Conservation (phyloP, 2,113 vertebrate species). For the Ardeotis arabs region DNA sequence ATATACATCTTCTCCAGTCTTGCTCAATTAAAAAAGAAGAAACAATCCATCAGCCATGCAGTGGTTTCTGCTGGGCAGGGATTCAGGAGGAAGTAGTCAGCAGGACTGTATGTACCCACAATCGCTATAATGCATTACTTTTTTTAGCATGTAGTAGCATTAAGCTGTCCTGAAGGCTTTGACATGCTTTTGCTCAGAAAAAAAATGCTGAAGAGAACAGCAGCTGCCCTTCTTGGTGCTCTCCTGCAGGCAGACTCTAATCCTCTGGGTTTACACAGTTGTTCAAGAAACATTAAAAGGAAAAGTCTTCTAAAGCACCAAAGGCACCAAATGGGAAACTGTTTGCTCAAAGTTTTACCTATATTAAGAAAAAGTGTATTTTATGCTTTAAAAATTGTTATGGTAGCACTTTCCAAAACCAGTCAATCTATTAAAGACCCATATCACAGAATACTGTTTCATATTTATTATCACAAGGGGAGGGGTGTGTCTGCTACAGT, state of each 20-base stretch:
- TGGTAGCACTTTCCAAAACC: background rate
- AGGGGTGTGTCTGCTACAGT: constrained; percentile 14
- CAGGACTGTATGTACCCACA: background rate
- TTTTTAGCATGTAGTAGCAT: constrained; percentile 15
- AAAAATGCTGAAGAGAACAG: constrained; percentile 23
- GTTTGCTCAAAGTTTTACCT: background rate
- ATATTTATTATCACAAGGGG: constrained; percentile 14
- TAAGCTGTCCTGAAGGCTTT: background rate
- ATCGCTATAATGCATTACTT: background rate
- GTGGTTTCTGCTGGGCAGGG: constrained; percentile 20
- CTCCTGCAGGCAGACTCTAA: constrained; percentile 34
- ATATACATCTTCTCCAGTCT: background rate
- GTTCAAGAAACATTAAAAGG: constrained; percentile 32
- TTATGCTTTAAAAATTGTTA: background rate
- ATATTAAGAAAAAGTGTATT: background rate
- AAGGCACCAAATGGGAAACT: constrained; percentile 22
- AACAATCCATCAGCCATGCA: background rate
- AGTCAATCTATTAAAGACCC: background rate
- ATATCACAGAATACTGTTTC: background rate
- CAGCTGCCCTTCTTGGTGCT: constrained; percentile 53
- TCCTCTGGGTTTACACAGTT: constrained; percentile 61
- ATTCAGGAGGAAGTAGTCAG: background rate
- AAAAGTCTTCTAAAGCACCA: constrained; percentile 11
- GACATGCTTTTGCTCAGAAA: constrained; percentile 21
- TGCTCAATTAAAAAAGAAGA: background rate